Evolutionary conservation across 2,113 vertebrate species (phyloP), one percentile per base, ranked within the genome.

Genomic region (Syngnathus scovelli): DNA sequence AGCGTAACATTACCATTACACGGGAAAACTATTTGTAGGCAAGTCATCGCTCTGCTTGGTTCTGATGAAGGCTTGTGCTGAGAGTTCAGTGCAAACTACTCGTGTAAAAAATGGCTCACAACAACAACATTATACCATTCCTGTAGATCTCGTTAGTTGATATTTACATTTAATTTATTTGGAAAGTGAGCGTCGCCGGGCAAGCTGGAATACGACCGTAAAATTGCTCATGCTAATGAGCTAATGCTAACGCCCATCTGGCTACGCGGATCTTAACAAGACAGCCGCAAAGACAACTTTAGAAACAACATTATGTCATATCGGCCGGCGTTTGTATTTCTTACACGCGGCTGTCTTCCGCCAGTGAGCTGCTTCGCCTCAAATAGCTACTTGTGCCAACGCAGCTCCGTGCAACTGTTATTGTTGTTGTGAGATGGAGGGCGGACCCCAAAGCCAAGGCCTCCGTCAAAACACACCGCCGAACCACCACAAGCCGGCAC

Each of bases 391-490:
- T 12, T 1, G 5, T 41, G 80, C 76, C 84, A 82, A 64, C 77
- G 39, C 71, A 44, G 76, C 74, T 80, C 61, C 59, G 72, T 68
- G 74, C 59, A 75, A 87, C 78, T 89, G 85, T 89, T 90, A 85
- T 92, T 92, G 90, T 91, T 90, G 90, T 92, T 87, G 76, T 89
- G 90, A 91, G 90, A 87, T 88, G 85, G 90, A 90, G 90, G 89
- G 90, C 90, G 90, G 91, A 90, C 85, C 90, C 91, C 89, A 63
- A 69, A 60, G 61, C 82, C 27, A 82, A 92, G 90, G 91, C 91
- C 91, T 89, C 86, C 79, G 83, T 90, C 88, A 88, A 86, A 91
- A 90, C 89, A 88, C 79, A 86, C 38, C 64, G 52, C 83, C 68
- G 54, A 74, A 67, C 65, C 70, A 58, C 66, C n/a, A 41, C 81